These are phyloP conservation scores for Xylota sylvarum DNA, from an alignment of 2,888 invertebrate genomes.

Conservation along the genomic window DNA sequence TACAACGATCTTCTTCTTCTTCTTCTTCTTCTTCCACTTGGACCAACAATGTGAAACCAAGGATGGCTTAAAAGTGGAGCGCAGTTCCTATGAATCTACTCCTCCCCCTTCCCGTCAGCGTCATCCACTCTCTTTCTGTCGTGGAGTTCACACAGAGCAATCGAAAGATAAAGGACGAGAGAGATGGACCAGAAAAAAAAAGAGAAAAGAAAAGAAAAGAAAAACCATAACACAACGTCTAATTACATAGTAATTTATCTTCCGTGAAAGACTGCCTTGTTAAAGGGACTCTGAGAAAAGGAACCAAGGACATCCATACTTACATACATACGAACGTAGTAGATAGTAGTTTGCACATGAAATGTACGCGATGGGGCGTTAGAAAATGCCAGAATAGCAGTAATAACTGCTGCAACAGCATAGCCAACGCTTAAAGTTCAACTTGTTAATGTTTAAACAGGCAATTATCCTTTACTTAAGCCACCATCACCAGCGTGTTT, in stretches of 20 bases:
- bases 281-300: conserved; percentile 32
- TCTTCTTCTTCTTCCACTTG: conserved; percentile 34
- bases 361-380: conserved; percentile 26
- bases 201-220: background rate
- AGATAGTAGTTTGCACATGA: conserved; percentile 44
- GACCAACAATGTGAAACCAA: conserved; percentile 47
- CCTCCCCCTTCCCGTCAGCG: conserved; percentile 6
- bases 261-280: conserved; percentile 56
- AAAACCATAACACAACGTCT: conserved; percentile 62
- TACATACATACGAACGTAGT: conserved; percentile 13
- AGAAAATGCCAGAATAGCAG: conserved; percentile 35
- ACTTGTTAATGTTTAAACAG: conserved; percentile 76
- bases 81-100: conserved; percentile 21
- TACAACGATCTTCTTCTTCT: conserved; percentile 36
- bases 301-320: conserved; percentile 26
- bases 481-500: conserved; percentile 62
- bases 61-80: conserved; percentile 50
- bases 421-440: conserved; percentile 53
- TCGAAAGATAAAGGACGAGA: conserved; percentile 52
- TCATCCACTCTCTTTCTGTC: conserved; percentile 20
- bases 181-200: background rate
- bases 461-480: conserved; percentile 75
- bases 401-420: conserved; percentile 27
- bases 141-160: conserved; percentile 22
- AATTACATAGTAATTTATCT: conserved; percentile 77